Conservation (phyloP, 2,113 vertebrate genomes). For the Solea senegalensis region DNA sequence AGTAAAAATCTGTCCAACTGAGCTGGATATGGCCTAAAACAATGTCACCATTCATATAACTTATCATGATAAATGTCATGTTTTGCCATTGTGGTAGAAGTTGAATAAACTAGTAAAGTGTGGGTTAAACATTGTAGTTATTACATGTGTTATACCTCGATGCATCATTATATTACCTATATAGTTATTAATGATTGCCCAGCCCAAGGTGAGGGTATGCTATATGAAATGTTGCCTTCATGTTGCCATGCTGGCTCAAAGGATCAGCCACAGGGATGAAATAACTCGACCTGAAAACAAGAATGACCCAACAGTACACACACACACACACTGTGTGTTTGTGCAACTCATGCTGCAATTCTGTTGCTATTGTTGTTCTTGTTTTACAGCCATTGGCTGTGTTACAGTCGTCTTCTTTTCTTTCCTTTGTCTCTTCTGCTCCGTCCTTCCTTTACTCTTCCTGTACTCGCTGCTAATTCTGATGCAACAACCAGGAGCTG, state of each 20-base stretch:
- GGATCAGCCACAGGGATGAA: conserved; percentile 65
- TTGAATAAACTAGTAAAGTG: too few species aligned
- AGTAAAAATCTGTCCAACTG: too few species aligned
- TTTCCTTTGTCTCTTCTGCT: neutral
- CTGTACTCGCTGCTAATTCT: conserved; percentile 56
- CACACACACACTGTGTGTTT: conserved; percentile 6
- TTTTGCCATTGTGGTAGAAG: too few species aligned
- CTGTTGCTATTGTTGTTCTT: conserved; percentile 52
- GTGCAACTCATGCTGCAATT: conserved; percentile 53
- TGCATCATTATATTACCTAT: too few species aligned
- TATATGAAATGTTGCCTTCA: conserved; percentile 47
- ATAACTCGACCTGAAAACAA: conserved; percentile 64
- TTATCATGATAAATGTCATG: too few species aligned
- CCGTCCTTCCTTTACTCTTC: too few species aligned
- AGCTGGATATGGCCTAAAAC: too few species aligned
- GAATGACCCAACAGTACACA: conserved; percentile 50
- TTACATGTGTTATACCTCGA: too few species aligned
- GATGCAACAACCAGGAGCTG: conserved; percentile 77
- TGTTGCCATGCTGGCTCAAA: conserved; percentile 62
- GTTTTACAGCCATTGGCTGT: neutral
- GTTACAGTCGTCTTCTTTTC: neutral
- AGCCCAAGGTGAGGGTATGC: conserved; percentile 15
- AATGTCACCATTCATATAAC: too few species aligned
- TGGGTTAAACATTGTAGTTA: too few species aligned
- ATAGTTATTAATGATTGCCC: too few species aligned